Percentiles rank a stretch among this genome's conserved stretches.
phyloP scores from a whole-genome alignment of 2,797 vertebrate genomes.

The Poecilia wingei region DNA sequence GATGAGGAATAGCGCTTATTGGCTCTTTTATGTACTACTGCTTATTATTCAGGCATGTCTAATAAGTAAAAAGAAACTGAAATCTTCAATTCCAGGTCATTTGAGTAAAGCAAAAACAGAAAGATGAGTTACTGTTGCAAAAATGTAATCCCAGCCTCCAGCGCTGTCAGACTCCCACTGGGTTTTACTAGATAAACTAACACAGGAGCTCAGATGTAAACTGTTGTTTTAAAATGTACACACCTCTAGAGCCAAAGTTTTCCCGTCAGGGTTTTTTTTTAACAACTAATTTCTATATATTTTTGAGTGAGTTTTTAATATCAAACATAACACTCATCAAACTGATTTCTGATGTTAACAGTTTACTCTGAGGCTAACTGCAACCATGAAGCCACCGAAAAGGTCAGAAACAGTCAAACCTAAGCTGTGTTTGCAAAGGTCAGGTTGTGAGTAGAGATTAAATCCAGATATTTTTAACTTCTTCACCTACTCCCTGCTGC shows the following conservation, averaged over 20 bases:
- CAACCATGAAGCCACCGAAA: not conserved
- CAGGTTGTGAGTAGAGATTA: constrained; percentile 25
- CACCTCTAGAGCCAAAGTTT: not conserved
- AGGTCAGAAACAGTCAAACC: constrained; percentile 3
- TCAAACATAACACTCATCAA: not conserved
- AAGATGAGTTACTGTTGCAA: not conserved
- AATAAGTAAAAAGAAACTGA: not conserved
- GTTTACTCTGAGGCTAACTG: not conserved
- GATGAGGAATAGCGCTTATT: not conserved
- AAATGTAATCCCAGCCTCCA: not conserved
- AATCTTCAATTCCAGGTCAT: not conserved
- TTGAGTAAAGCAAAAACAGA: not conserved
- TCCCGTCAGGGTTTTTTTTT: not conserved
- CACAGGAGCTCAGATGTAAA: not conserved
- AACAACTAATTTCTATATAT: not conserved
- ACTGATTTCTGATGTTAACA: not conserved
- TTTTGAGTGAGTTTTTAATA: not conserved
- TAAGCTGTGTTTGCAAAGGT: not conserved
- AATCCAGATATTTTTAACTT: constrained; percentile 54
- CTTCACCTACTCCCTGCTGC: constrained; percentile 61
- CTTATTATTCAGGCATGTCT: no score
- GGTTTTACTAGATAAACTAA: not conserved
- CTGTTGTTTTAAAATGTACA: not conserved
- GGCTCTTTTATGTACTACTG: not conserved
- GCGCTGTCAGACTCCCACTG: not conserved